Evolutionary conservation across 1,140 invertebrate species (phyloP), one percentile per base, ranked within the genome.

Genomic region (Ceratosolen fusciceps): DNA sequence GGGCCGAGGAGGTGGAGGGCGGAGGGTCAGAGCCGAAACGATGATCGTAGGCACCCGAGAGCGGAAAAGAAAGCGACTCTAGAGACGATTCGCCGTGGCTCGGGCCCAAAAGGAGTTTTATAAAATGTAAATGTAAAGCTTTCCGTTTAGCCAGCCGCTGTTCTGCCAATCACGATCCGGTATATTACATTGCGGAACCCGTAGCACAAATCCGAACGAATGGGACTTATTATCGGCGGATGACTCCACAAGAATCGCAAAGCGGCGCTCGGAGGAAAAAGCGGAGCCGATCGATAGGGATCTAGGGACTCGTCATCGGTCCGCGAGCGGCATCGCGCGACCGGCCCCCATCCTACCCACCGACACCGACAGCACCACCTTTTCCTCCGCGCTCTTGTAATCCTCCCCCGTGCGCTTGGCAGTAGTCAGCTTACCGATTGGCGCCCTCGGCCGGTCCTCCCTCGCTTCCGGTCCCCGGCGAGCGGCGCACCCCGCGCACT

Each of bases 231-330:
- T 65, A 65, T 65, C 60, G 21, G 31, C 60, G 1, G 31, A 65
- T 65, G 60, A 65, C 60, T 65, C 26, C 31, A 65, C 60, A 65
- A 65, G 19, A 19, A 37, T 65, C 60, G 60, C 2, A 31, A 65
- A 21, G 31, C 31, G 19, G 60, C 31, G 60, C 29, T 65, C 60
- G 12, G 0, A 37, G n/a, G 16, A 65, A 65, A 65, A 65, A 65
- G 60, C 31, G 29, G 16, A 21, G 7, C 12, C 31, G 34, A 37
- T 19, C 19, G 60, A 65, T 65, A 65, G 31, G 31, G 60, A 65
- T 65, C 60, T 7, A n/a, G n/a, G 12, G 31, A n/a, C 19, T 65
- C 31, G 60, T 65, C 14, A n/a, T n/a, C n/a, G n/a, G 31, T 4
- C 21, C 31, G 26, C 4, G 7, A 65, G 21, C 31, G 5, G 19